Percentiles rank a stretch among this genome's conserved stretches.
These are phyloP conservation scores for Diaprepes abbreviatus DNA, from an alignment of 2,888 invertebrate species.

Conservation along the genomic window DNA sequence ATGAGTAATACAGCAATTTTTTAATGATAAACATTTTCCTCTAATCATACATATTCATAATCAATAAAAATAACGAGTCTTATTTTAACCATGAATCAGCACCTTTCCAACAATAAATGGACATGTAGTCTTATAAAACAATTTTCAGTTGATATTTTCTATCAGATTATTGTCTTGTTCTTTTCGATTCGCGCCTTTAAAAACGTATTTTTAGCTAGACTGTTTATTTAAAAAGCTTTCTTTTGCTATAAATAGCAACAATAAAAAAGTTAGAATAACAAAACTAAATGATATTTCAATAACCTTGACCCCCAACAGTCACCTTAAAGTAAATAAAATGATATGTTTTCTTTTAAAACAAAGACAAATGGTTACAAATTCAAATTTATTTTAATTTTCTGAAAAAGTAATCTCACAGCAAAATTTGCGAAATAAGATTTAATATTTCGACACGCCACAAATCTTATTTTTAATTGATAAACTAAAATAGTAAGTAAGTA, in stretches of 20 bases:
- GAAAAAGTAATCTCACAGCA: too few species aligned
- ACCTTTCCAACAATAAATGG: background rate
- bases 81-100: slow-evolving; percentile 20
- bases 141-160: too few species aligned
- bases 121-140: too few species aligned
- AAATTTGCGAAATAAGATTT: too few species aligned
- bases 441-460: too few species aligned
- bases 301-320: slow-evolving; percentile 1
- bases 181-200: background rate
- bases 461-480: too few species aligned
- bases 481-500: too few species aligned
- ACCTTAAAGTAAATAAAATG: slow-evolving; percentile 1
- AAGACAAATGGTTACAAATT: background rate
- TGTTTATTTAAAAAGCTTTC: background rate
- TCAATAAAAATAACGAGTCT: too few species aligned
- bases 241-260: background rate
- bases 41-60: too few species aligned
- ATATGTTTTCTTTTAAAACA: background rate
- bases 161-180: background rate
- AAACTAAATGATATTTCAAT: background rate
- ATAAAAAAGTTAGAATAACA: background rate
- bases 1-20: too few species aligned
- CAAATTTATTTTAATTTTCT: background rate
- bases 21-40: too few species aligned
- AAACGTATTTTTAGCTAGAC: background rate